These are phyloP conservation scores for Ibycter americanus DNA, from an alignment of 2,797 vertebrate genomes.

Conservation along the genomic window DNA sequence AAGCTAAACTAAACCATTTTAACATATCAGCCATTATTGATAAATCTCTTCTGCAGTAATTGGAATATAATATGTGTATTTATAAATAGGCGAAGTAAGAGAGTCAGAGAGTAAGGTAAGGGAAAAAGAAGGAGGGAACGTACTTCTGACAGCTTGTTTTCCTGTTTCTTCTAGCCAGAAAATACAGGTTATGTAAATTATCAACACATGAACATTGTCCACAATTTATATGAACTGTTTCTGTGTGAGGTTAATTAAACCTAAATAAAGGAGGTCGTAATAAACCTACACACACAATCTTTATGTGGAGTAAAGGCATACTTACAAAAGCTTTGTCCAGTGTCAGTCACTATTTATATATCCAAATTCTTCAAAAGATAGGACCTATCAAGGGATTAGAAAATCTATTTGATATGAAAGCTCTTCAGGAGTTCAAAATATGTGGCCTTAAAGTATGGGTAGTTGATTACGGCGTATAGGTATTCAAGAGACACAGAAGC, in stretches of 20 bases:
- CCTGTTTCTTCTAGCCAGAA: background rate
- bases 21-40: fast-evolving
- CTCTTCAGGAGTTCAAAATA: background rate
- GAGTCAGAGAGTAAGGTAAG: background rate
- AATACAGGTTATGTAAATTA: background rate
- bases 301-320: background rate
- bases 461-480: background rate
- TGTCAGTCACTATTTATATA: background rate
- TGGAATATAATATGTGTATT: background rate
- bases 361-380: background rate
- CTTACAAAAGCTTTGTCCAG: background rate
- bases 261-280: background rate
- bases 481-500: background rate
- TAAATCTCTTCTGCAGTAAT: background rate
- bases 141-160: background rate
- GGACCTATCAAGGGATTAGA: background rate
- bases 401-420: background rate
- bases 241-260: background rate
- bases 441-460: background rate
- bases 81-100: background rate
- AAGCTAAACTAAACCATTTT: background rate
- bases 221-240: background rate
- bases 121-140: background rate
- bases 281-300: background rate
- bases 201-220: background rate